A percentile compares a stretch with the other conserved stretches of the same genome.
Evolutionary conservation across 2,113 vertebrate species (phyloP).

Genomic region (Bubo bubo): DNA sequence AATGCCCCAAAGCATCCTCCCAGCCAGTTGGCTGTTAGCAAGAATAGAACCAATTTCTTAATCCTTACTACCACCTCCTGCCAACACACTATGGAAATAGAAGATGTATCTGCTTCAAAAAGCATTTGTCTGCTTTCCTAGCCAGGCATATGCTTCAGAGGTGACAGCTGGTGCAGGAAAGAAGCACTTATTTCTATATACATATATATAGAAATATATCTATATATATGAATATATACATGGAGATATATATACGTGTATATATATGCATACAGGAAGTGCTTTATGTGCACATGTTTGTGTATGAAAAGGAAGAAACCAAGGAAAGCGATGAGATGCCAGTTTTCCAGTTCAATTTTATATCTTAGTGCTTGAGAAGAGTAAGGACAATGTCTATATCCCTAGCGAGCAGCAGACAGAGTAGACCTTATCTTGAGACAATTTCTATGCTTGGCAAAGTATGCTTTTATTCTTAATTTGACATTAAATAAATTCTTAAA

Average conservation of each 20-base stretch:
- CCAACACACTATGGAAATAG: constrained; percentile 18
- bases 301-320: neutral
- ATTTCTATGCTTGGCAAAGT: neutral
- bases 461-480: constrained; percentile 12
- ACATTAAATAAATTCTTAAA: constrained; percentile 49
- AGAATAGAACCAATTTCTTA: constrained; percentile 43
- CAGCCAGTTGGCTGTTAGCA: constrained; percentile 14
- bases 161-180: constrained; percentile 43
- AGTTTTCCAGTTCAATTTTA: neutral
- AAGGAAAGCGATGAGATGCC: neutral
- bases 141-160: neutral
- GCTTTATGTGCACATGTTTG: neutral
- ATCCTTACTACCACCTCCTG: constrained; percentile 41
- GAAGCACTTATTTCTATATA: neutral
- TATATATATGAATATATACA: neutral
- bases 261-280: neutral
- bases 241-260: neutral
- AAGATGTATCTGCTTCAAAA: constrained; percentile 25
- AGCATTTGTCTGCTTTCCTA: constrained; percentile 37
- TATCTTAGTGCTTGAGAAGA: neutral
- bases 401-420: neutral
- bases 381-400: neutral
- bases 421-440: neutral
- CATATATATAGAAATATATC: neutral
- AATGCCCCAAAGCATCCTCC: constrained; percentile 26